Evolutionary conservation across 2,113 vertebrate genomes (phyloP).

Genomic region (Pogonocichla stellata): DNA sequence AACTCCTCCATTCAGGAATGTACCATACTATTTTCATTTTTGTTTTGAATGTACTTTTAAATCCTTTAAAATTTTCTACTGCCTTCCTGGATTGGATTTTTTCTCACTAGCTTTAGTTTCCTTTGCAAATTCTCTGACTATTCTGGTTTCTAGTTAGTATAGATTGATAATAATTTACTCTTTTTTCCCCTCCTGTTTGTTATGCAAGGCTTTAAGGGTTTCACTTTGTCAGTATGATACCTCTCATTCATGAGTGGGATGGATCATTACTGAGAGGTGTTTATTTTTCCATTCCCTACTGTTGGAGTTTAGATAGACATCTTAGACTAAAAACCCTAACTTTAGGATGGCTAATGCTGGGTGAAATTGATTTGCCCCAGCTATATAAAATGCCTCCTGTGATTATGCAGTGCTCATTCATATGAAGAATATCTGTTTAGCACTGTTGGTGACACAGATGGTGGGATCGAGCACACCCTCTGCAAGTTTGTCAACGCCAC

Average conservation of each 20-base stretch:
- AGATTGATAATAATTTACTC: background rate
- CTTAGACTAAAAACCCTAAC: background rate
- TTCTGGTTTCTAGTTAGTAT: background rate
- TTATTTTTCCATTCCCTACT: background rate
- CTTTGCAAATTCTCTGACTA: background rate
- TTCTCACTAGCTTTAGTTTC: background rate
- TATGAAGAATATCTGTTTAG: background rate
- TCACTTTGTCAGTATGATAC: background rate
- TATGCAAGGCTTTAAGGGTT: background rate
- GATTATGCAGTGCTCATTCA: background rate
- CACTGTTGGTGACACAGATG: background rate
- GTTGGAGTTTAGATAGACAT: background rate
- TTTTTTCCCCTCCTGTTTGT: background rate
- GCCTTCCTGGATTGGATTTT: background rate
- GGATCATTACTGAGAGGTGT: background rate
- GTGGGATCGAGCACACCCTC: rapidly evolving
- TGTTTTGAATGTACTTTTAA: background rate
- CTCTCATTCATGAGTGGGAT: background rate
- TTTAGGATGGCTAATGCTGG: background rate
- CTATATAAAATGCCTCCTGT: background rate
- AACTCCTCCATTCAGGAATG: background rate
- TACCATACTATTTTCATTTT: background rate
- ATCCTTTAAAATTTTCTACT: background rate
- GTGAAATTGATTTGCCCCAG: background rate
- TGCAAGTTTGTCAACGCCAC: no score